Evolutionary conservation across 2,797 vertebrate genomes (phyloP).

Genomic region (Sebastes ruberrimus): DNA sequence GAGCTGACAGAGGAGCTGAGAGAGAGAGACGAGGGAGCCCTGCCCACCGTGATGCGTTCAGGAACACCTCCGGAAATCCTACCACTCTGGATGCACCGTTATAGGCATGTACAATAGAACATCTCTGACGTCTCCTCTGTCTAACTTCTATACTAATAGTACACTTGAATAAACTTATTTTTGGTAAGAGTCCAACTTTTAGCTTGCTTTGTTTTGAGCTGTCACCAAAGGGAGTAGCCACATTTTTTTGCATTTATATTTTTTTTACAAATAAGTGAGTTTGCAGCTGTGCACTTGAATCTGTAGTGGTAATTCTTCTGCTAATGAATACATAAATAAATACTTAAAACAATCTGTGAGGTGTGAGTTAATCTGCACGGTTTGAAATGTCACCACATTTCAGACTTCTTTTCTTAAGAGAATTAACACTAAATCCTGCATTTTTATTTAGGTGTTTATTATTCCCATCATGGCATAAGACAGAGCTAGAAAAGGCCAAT

Average conservation of each 20-base stretch:
- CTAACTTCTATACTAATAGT: no score
- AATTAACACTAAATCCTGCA: background rate
- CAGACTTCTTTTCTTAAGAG: background rate
- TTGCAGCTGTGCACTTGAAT: background rate
- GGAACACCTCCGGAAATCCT: conserved; percentile 1
- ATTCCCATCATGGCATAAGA: background rate
- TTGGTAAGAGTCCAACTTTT: background rate
- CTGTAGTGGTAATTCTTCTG: background rate
- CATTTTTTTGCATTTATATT: background rate
- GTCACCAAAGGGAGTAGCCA: background rate
- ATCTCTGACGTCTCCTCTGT: no score
- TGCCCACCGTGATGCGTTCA: conserved; percentile 50
- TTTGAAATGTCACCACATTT: background rate
- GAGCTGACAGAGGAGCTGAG: background rate
- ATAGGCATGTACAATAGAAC: background rate
- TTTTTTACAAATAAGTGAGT: background rate
- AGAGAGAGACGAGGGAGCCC: background rate
- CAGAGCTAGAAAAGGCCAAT: background rate
- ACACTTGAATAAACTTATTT: no score
- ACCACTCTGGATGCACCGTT: fast-evolving
- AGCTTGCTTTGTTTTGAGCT: background rate
- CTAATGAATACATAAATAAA: background rate
- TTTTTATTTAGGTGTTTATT: background rate
- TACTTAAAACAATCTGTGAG: background rate
- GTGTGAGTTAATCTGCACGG: background rate